Evolutionary conservation across 2,888 invertebrate genomes (phyloP).

Genomic region (Zygothrica quintamaculata): DNA sequence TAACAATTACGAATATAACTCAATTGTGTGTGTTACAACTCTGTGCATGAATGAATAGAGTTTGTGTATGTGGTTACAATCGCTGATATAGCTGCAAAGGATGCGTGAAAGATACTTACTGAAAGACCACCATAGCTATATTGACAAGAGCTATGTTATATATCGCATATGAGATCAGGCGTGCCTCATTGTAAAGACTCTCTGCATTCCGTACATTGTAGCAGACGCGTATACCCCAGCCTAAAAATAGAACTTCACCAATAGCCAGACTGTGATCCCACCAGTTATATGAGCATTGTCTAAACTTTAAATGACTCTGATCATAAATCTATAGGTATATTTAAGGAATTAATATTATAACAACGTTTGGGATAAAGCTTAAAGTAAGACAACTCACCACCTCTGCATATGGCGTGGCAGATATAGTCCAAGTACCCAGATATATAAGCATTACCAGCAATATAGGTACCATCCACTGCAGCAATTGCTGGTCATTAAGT

Average conservation of each 20-base stretch:
- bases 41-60: constrained; percentile 4
- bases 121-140: constrained; percentile 95
- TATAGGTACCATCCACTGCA: constrained; percentile 97
- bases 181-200: constrained; percentile 96
- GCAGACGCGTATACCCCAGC: constrained; percentile 94
- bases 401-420: constrained; percentile 93
- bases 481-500: constrained; percentile 94
- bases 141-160: constrained; percentile 97
- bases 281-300: constrained; percentile 96
- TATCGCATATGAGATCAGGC: constrained; percentile 96
- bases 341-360: too few relatives aligned
- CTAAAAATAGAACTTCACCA: constrained; percentile 90
- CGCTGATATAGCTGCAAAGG: too few relatives aligned
- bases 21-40: constrained; percentile 38
- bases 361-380: not conserved
- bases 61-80: constrained; percentile 1
- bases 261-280: constrained; percentile 97
- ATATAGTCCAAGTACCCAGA: constrained; percentile 95
- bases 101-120: constrained; percentile 88
- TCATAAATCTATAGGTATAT: constrained; percentile 88
- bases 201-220: constrained; percentile 95
- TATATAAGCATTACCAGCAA: constrained; percentile 95
- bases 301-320: constrained; percentile 91
- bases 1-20: constrained; percentile 40
- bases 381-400: constrained; percentile 85